Base-by-base conservation (phyloP, 2,797 vertebrate species). In the Catamblyrhynchus diadema region DNA sequence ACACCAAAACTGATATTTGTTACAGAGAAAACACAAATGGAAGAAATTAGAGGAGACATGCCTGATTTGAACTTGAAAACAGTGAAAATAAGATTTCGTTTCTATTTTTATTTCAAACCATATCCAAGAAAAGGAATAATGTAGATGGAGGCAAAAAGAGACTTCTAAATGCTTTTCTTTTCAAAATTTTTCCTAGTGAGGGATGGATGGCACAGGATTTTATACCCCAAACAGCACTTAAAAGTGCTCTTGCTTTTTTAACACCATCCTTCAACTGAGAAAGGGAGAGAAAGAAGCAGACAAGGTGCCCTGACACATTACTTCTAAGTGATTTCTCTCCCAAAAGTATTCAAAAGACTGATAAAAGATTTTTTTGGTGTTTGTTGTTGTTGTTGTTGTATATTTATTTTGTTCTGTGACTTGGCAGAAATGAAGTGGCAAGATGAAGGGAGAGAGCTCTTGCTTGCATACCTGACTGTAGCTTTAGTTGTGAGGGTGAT, bases 81-180 rank as follows among this genome's bases (percentile, higher is more conserved):
- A 81, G 75, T 94, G 91, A 90, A 97, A 96, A 96, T 59, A 94
- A 54, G 79, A 72, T 92, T 96, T 84, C 20, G 30, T 86, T 96
- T 88, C 96, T 96, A 90, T 94, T 94, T 95, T 94, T 93, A 88
- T 95, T 94, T 88, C 91, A 86, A 56, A 86, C 93, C 62, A 62
- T 84, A 72, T 88, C 65, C 35, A 35, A 96, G 69, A 71, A 81
- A 80, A 78, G 72, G 30, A 80, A 90, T 92, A 75, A 83, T 81
- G 50, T 85, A 85, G 81, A 83, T 85, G 60, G 79, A 95, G 72
- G 65, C 78, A 88, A 65, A 91, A 83, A 62, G 59, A 91, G 69
- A 51, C 51, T 92, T 91, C 57, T 91, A 91, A 93, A 72, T 93
- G 81, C 84, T 91, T 89, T 94, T 71, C 73, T 90, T 82, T 62